A percentile compares a stretch with the other conserved stretches of the same genome.
Evolutionary conservation across 2,113 vertebrate species (phyloP).

Genomic region (Alethe castanea): DNA sequence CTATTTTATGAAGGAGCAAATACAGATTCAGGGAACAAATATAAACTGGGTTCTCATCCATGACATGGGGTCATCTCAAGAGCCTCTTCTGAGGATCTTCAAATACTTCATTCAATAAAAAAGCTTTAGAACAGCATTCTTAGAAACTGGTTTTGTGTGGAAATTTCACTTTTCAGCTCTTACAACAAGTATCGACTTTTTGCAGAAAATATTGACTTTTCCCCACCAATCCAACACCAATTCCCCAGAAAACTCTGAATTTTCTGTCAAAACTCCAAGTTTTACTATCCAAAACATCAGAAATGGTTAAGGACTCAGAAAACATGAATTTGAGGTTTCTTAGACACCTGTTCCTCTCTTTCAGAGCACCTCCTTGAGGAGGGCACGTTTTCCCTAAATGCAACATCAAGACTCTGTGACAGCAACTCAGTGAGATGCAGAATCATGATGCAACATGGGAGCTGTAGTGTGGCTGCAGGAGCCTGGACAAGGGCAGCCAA

Average conservation of each 20-base stretch:
- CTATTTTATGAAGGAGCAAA: background rate
- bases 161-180: background rate
- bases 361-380: background rate
- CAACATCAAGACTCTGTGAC: background rate
- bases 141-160: background rate
- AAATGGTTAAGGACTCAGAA: background rate
- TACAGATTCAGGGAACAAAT: background rate
- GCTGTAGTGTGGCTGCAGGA: background rate
- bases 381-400: background rate
- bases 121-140: background rate
- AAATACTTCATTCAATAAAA: background rate
- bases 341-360: background rate
- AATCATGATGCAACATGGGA: background rate
- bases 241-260: background rate
- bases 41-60: background rate
- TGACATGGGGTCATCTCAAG: background rate
- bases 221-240: background rate
- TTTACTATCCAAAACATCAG: background rate
- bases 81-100: background rate
- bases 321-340: background rate
- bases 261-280: background rate
- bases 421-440: background rate
- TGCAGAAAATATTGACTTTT: background rate
- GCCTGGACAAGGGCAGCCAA: background rate
- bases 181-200: background rate